phyloP scores from a whole-genome alignment of 2,113 vertebrate species.

The Chlorodrepanis virens region DNA sequence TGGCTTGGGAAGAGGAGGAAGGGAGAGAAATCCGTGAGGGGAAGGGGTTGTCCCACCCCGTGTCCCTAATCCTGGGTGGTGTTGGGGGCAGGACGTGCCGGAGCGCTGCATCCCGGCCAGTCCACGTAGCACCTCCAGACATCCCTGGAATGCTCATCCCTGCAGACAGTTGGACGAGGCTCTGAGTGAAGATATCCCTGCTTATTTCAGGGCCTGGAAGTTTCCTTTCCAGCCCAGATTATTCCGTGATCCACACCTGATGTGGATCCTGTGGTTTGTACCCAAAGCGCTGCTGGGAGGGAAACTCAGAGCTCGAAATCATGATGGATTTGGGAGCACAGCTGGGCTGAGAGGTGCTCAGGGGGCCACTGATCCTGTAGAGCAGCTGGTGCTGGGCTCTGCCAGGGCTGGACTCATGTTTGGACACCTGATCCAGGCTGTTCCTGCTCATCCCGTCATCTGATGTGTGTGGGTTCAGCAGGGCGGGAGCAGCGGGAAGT shows the following conservation, averaged over 20 bases:
- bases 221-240: neutral
- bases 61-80: neutral
- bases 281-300: neutral
- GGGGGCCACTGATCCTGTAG: neutral
- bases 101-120: neutral
- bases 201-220: neutral
- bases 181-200: neutral
- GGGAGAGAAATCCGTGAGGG: neutral
- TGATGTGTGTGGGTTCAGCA: accelerated
- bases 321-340: accelerated
- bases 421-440: neutral
- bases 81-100: neutral
- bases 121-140: neutral
- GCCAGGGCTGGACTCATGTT: neutral
- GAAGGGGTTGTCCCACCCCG: neutral
- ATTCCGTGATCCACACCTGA: neutral
- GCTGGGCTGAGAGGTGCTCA: accelerated
- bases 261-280: neutral
- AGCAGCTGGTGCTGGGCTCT: neutral
- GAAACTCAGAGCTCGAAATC: accelerated
- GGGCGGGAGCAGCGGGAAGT: neutral
- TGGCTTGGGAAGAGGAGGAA: neutral
- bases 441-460: neutral
- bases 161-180: neutral
- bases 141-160: neutral